Evolutionary conservation across 2,797 vertebrate genomes (phyloP), one percentile per base, ranked within the genome.

Genomic region (Ciconia nigra): DNA sequence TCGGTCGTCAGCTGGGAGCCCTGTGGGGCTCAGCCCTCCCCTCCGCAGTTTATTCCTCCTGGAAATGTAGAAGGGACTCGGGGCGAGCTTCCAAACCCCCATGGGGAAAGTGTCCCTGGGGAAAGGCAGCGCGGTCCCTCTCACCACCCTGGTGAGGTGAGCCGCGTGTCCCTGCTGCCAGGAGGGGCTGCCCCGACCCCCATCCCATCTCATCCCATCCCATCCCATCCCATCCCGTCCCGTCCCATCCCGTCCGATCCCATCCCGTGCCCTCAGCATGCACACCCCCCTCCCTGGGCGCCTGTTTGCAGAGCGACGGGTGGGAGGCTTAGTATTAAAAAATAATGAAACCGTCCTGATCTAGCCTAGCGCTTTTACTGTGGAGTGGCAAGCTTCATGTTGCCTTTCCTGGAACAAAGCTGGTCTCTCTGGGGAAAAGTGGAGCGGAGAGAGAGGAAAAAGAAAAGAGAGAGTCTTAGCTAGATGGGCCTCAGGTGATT

Each of bases 101-200:
- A 0, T 0, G 7, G 62, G 29, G 12, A 31, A 31, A 14, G 10
- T 1, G 17, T 35, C 25, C 31, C 21, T 22, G 31, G 37, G 24
- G 46, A 59, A 11, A 19, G 22, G 55, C 44, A 41, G 55, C 1
- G 0, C 3, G 6, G 70, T 22, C 19, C 19, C 24, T 39, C 49
- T 63, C 21, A 1, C 37, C 9, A 0, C 9, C 49, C 28, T 4
- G 25, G 37, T 5, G 49, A 51, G 31, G 11, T 8, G 76, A 44
- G 35, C n/a, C 1, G 1, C 0, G 0, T 25, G 28, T 29, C 47
- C 77, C 54, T 3, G 61, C 52, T 29, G 52, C 46, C 11, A 1
- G 33, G 44, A 66, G 20, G 29, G 51, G 58, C 58, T 49, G 46
- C 61, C n/a, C 37, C 0, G 2, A 17, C 28, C 59, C 37, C 37